These are phyloP conservation scores for Phocoena phocoena DNA, from an alignment of 2,113 vertebrate species.

Conservation along the genomic window DNA sequence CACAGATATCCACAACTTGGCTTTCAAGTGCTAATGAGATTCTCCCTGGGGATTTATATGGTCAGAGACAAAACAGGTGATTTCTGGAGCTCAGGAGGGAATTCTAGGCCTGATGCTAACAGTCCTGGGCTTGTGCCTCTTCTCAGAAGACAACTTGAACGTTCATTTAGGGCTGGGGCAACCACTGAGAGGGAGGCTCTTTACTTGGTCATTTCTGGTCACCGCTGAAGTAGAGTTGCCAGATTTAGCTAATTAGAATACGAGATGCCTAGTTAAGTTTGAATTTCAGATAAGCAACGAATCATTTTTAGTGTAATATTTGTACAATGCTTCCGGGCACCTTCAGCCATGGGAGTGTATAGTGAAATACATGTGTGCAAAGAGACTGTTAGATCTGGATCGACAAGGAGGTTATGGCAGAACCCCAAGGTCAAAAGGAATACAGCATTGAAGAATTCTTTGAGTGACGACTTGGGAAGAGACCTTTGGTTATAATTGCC, in stretches of 20 bases:
- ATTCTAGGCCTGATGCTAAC: background rate
- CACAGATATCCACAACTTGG: background rate
- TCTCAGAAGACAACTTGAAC: background rate
- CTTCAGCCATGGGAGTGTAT: background rate
- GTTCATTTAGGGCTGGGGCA: background rate
- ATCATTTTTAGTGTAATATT: background rate
- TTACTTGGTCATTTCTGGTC: background rate
- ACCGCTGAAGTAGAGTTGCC: background rate
- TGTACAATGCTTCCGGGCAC: background rate
- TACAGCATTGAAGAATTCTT: background rate
- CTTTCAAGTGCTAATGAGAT: background rate
- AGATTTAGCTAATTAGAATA: background rate
- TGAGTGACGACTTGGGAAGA: background rate
- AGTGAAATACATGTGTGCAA: background rate
- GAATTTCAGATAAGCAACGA: background rate
- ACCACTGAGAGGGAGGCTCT: background rate
- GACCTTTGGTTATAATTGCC: background rate
- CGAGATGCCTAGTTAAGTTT: background rate
- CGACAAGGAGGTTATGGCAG: background rate
- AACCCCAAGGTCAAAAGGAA: background rate
- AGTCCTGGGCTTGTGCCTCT: background rate
- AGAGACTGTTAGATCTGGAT: background rate
- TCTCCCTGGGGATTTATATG: background rate
- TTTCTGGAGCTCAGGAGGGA: background rate
- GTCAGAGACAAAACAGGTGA: background rate